Evolutionary conservation across 2,797 vertebrate genomes (phyloP).

Genomic region (Coranthus polyacanthus): DNA sequence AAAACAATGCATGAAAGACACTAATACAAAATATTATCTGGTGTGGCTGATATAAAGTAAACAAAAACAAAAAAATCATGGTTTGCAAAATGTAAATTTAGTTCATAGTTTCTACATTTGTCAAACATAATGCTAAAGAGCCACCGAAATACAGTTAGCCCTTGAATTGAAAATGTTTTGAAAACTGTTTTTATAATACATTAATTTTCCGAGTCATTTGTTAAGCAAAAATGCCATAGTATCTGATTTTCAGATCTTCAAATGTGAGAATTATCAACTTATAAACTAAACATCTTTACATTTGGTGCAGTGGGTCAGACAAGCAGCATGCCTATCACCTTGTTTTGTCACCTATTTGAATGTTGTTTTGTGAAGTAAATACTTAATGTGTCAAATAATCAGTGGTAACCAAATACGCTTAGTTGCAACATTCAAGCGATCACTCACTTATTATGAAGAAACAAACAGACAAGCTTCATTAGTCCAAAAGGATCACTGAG

Average conservation of each 20-base stretch:
- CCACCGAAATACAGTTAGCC: background rate
- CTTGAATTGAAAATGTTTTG: background rate
- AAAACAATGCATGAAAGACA: constrained; percentile 18
- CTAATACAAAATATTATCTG: background rate
- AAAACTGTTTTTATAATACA: background rate
- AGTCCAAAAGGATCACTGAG: constrained; percentile 8
- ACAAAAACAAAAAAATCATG: background rate
- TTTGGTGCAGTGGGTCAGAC: too few species aligned
- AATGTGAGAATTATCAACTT: background rate
- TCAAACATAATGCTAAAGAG: background rate
- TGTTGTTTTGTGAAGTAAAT: too few species aligned
- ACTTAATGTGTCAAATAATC: background rate
- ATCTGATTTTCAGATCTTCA: background rate
- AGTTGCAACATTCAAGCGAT: background rate
- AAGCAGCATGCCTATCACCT: too few species aligned
- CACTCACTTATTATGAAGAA: constrained; percentile 24
- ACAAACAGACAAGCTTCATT: constrained; percentile 11
- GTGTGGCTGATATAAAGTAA: background rate
- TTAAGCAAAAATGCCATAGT: background rate
- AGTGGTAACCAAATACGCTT: background rate
- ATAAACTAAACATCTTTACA: too few species aligned
- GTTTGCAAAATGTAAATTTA: background rate
- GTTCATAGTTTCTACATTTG: background rate
- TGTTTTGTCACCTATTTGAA: too few species aligned
- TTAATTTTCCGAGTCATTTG: background rate